Base-by-base conservation (phyloP, 2,888 invertebrate species). In the Pegoplata infirma region DNA sequence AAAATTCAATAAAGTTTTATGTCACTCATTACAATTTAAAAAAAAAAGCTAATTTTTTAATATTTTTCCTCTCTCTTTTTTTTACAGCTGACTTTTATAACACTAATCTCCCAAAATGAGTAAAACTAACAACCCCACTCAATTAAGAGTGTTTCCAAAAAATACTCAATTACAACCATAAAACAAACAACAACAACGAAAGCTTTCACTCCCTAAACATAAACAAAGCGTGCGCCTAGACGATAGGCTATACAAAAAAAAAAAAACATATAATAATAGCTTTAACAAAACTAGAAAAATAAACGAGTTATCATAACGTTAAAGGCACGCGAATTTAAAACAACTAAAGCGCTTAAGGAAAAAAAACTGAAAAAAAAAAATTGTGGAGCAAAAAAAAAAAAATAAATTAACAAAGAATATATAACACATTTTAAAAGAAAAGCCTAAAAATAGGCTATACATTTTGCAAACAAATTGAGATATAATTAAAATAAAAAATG, bases 301-400 rank as follows among this genome's bases (percentile, higher is more conserved):
- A 66, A 79, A 67, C 67, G 71, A 79, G 71, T 71, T 79, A 63
- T 79, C 80, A 80, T 76, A 68, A 80, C 80, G 80, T 67, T 73
- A 68, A 76, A 72, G 72, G 67, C 76, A 76, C 76, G 80, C 76
- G 80, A 68, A 49, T 68, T 36, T 63, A 76, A 72, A 53, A 80
- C 72, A 76, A 61, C 14, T 12, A 64, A 36, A 44, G 55, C 59
- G n/a, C n/a, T n/a, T 46, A 44, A 46, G 58, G 21, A 59, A 51
- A 58, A 66, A 61, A 10, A 28, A 49, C 53, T 53, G n/a, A 25
- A 21, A 19, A 67, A 55, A 40, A 28, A 36, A 51, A 40, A 64
- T 47, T 51, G 58, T 55, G 64, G 46, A 76, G 58, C 71, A 77
- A 59, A 63, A 58, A 14, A 55, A 40, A 10, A 58, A 59, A 40